Evolutionary conservation across 2,797 vertebrate species (phyloP).

Genomic region (Artibeus lituratus): DNA sequence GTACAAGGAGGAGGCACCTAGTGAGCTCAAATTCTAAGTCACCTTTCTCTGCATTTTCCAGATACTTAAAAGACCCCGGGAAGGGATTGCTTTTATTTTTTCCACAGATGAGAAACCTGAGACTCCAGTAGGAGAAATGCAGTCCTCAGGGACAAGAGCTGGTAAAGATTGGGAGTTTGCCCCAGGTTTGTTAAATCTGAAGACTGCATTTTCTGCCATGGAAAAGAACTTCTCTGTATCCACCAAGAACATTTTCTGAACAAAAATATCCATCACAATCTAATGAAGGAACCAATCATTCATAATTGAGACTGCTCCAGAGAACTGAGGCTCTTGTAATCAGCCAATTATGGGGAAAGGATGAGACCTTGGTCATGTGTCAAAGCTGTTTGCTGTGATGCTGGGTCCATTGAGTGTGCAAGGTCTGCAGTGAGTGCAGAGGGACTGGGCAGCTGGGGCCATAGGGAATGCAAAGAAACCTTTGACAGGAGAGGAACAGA

Average conservation of each 20-base stretch:
- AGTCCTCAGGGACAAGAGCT: background rate
- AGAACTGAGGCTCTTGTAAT: background rate
- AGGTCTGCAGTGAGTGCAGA: rapidly evolving
- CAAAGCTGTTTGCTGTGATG: no score
- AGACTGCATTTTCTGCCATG: background rate
- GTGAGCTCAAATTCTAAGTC: background rate
- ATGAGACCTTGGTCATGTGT: no score
- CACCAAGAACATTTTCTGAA: background rate
- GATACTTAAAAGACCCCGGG: background rate
- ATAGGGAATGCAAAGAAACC: rapidly evolving
- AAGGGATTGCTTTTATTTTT: background rate
- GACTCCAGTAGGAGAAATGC: background rate
- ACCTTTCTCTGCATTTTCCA: background rate
- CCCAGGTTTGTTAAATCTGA: no score
- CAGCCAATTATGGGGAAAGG: background rate
- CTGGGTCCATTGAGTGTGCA: rapidly evolving
- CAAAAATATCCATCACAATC: background rate
- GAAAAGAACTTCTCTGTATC: background rate
- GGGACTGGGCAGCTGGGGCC: background rate
- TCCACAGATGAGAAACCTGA: background rate
- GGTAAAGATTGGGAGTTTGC: background rate
- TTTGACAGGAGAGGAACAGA: background rate
- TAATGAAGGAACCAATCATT: background rate
- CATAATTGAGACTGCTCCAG: background rate
- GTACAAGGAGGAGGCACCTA: background rate